Evolutionary conservation across 2,888 invertebrate species (phyloP).

Genomic region (Amiota communis): DNA sequence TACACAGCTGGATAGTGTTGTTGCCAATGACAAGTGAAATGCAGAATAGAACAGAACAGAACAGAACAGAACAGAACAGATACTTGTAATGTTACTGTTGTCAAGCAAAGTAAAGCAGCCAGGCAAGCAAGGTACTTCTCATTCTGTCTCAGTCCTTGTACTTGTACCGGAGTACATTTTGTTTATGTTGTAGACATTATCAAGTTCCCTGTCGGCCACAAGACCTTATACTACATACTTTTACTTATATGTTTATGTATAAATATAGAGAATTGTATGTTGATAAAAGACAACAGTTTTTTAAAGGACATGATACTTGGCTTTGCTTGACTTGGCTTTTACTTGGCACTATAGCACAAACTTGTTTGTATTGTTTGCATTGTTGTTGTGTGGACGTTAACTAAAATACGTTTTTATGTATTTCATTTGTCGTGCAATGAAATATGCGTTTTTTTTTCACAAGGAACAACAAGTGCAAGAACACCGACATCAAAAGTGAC

Average conservation of each 20-base stretch:
- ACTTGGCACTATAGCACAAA: background rate
- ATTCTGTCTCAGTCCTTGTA: conserved; percentile 3
- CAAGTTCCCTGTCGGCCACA: conserved; percentile 3
- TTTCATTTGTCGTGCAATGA: background rate
- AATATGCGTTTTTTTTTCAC: background rate
- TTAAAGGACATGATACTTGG: conserved; percentile 4
- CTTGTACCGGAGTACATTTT: background rate
- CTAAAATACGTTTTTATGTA: background rate
- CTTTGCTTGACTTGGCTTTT: background rate
- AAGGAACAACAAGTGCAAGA: conserved; percentile 30
- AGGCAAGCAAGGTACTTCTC: background rate
- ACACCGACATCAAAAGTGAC: conserved; percentile 23
- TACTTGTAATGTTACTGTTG: background rate
- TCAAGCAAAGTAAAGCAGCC: background rate
- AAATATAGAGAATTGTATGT: background rate
- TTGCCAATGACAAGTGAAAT: no score
- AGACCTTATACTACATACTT: background rate
- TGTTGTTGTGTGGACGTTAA: background rate
- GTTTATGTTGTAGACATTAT: conserved; percentile 7
- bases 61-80: no score
- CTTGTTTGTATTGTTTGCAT: background rate
- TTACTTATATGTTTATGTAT: background rate
- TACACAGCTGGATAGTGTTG: no score
- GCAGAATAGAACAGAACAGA: no score
- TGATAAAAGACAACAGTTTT: background rate